phyloP scores from a whole-genome alignment of 1,140 invertebrate species.

The Cephus cinctus region DNA sequence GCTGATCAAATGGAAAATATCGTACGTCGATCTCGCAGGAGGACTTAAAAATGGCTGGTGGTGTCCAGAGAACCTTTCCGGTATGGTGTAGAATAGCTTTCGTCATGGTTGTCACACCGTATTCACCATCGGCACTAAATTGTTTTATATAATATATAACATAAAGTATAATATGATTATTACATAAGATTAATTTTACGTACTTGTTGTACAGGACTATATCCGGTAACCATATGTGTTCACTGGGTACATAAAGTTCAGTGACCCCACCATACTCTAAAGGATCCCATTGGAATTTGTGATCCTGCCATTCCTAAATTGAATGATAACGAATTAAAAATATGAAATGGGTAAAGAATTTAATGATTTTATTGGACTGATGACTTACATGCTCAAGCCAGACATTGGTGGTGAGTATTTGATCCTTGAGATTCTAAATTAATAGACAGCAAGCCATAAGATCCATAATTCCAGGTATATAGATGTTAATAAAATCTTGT shows the following conservation, averaged over 20 bases:
- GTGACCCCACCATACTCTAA: constrained; percentile 92
- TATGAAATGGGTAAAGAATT: constrained; percentile 4
- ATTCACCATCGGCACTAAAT: constrained; percentile 93
- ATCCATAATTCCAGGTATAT: background rate
- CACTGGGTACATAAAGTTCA: constrained; percentile 88
- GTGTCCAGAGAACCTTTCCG: constrained; percentile 90
- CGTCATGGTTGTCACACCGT: constrained; percentile 97
- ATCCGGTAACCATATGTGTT: constrained; percentile 94
- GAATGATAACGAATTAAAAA: no score
- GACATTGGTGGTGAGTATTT: constrained; percentile 94
- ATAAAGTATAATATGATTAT: background rate
- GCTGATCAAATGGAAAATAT: constrained; percentile 97
- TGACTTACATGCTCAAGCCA: constrained; percentile 92
- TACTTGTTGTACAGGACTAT: constrained; percentile 98
- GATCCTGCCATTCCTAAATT: constrained; percentile 90
- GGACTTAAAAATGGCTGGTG: constrained; percentile 96
- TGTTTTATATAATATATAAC: background rate
- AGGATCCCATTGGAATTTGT: constrained; percentile 96
- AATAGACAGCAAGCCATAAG: background rate
- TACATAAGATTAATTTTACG: constrained; percentile 44
- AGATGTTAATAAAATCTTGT: background rate
- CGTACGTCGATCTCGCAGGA: constrained; percentile 96
- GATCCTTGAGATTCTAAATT: constrained; percentile 92
- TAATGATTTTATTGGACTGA: constrained; percentile 3
- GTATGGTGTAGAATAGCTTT: constrained; percentile 90